phyloP scores from a whole-genome alignment of 2,797 vertebrate genomes.

The Gobio occitaniae region DNA sequence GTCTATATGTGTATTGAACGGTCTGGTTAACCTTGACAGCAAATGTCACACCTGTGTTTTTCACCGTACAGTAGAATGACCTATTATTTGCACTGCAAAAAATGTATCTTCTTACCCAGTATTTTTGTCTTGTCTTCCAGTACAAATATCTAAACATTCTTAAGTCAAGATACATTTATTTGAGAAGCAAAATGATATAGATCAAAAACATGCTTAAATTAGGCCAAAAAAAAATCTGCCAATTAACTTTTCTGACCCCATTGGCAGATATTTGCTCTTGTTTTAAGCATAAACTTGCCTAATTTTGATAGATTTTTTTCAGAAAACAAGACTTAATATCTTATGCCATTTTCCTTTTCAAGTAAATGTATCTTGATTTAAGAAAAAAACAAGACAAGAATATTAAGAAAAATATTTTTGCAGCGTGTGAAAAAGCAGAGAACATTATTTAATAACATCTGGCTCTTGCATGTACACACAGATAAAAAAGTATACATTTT shows the following conservation, averaged over 20 bases:
- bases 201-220: background rate
- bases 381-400: background rate
- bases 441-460: background rate
- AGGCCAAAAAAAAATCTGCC: background rate
- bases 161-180: background rate
- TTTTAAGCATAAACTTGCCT: background rate
- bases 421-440: background rate
- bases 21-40: conserved; percentile 22
- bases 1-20: conserved; percentile 18
- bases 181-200: background rate
- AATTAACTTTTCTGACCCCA: background rate
- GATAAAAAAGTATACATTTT: background rate
- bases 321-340: background rate
- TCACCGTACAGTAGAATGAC: background rate
- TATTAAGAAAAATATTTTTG: background rate
- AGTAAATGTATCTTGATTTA: background rate
- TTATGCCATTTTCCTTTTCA: background rate
- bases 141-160: background rate
- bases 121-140: background rate
- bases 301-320: background rate
- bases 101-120: background rate
- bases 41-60: conserved; percentile 15
- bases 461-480: background rate
- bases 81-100: background rate
- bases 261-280: background rate